These are phyloP conservation scores for Saccostrea glomerata DNA, from an alignment of 1,140 invertebrate species.

Conservation along the genomic window DNA sequence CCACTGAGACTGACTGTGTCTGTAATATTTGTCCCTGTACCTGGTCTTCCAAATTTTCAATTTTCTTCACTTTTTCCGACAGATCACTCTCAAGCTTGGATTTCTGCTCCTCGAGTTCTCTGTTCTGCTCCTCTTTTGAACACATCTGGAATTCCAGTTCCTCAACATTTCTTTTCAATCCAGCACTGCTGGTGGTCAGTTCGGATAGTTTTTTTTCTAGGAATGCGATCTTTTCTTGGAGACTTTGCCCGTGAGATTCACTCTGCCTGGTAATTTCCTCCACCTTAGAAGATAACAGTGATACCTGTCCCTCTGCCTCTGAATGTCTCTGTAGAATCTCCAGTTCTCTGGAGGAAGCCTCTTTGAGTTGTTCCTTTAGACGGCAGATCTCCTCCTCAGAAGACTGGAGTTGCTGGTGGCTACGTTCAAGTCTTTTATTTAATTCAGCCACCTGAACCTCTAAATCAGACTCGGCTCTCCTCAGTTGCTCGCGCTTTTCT, in stretches of 20 bases:
- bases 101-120: background rate
- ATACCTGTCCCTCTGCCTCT: background rate
- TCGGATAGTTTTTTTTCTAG: conserved; percentile 12
- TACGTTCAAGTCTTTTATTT: conserved; percentile 16
- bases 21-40: background rate
- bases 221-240: conserved; percentile 69
- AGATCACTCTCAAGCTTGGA: background rate
- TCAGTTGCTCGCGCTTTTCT: conserved; percentile 42
- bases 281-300: background rate
- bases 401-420: conserved; percentile 16
- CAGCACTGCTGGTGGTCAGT: conserved; percentile 8
- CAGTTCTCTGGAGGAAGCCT: conserved; percentile 31
- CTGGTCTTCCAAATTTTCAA: conserved; percentile 21
- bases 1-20: background rate
- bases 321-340: conserved; percentile 47
- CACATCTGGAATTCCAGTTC: conserved; percentile 3
- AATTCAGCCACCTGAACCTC: conserved; percentile 4
- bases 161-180: background rate
- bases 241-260: conserved; percentile 27
- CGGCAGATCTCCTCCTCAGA: conserved; percentile 42
- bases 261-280: background rate
- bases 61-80: conserved; percentile 20
- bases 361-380: conserved; percentile 46
- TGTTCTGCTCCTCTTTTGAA: background rate
- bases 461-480: conserved; percentile 6